Conservation (phyloP, 2,797 vertebrate species). For the Cynodonichthys magdalenae region DNA sequence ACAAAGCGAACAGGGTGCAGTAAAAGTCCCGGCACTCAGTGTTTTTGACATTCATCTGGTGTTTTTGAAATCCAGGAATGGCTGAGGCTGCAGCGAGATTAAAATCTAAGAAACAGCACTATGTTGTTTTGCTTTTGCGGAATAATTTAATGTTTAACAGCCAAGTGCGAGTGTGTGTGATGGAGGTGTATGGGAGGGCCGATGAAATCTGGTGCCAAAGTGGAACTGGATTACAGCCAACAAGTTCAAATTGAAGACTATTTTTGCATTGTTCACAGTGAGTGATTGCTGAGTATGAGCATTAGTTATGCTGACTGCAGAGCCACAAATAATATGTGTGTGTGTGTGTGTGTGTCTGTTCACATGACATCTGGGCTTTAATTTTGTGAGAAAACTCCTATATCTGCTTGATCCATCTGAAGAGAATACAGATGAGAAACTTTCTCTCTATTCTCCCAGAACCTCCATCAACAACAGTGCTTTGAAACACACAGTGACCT, state of each 20-base stretch:
- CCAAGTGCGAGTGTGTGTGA: constrained; percentile 17
- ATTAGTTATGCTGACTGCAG: constrained; percentile 71
- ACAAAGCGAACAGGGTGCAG: constrained; percentile 9
- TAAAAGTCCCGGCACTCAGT: constrained; percentile 14
- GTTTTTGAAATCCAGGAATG: constrained; percentile 34
- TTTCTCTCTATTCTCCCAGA: constrained; percentile 57
- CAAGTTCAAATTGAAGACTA: constrained; percentile 63
- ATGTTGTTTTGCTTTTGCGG: constrained; percentile 45
- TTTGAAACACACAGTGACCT: constrained; percentile 71
- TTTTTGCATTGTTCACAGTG: constrained; percentile 72
- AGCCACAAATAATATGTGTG: constrained; percentile 74
- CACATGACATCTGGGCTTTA: constrained; percentile 76
- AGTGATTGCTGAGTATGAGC: constrained; percentile 64
- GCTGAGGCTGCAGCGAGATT: constrained; percentile 22
- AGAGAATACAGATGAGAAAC: constrained; percentile 78
- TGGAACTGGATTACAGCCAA: constrained; percentile 62
- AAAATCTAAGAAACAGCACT: constrained; percentile 40
- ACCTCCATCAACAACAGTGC: constrained; percentile 57
- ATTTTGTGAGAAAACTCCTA: constrained; percentile 67
- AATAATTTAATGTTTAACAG: constrained; percentile 43
- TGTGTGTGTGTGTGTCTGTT: constrained; percentile 57
- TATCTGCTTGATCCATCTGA: constrained; percentile 79
- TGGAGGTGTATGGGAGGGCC: constrained; percentile 21
- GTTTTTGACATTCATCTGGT: constrained; percentile 11
- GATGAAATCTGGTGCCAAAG: constrained; percentile 52